phyloP scores from a whole-genome alignment of 53 echinoderm and acorn worm species.

The Apostichopus leukothele region DNA sequence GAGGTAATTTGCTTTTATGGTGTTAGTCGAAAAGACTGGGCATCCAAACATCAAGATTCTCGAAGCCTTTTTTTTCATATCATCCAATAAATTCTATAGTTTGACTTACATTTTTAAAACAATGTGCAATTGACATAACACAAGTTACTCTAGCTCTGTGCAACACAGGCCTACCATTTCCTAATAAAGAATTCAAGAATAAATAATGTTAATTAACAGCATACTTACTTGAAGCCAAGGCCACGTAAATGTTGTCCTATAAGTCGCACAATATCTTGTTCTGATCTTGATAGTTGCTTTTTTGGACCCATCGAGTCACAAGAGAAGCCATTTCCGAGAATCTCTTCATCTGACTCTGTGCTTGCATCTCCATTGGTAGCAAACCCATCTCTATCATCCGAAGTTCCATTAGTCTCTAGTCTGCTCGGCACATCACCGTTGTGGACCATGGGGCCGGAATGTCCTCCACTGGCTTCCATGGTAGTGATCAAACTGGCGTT shows the following conservation, averaged over 20 bases:
- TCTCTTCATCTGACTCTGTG: conserved; percentile 53
- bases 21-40: no score
- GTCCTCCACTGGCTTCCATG: conserved; percentile 56
- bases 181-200: no score
- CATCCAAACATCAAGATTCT: no score
- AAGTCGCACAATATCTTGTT: conserved; percentile 92
- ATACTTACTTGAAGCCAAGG: conserved; percentile 92
- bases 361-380: conserved; percentile 63
- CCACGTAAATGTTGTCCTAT: conserved; percentile 96
- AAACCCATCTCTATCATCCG: conserved; percentile 69
- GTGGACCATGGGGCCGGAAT: conserved; percentile 60
- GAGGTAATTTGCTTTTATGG: no score
- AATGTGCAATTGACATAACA: no score
- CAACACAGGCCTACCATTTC: no score
- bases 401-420: conserved; percentile 44
- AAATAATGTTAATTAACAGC: no score
- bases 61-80: no score
- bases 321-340: conserved; percentile 33
- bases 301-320: conserved; percentile 21
- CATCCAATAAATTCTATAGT: no score
- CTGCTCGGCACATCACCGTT: conserved; percentile 73
- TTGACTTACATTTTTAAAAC: no score
- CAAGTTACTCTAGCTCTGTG: no score
- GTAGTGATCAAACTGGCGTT: conserved; percentile 6
- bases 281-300: conserved; percentile 68